Conservation (phyloP, 2,113 vertebrate genomes). For the Ophthalmolycus amberensis region DNA sequence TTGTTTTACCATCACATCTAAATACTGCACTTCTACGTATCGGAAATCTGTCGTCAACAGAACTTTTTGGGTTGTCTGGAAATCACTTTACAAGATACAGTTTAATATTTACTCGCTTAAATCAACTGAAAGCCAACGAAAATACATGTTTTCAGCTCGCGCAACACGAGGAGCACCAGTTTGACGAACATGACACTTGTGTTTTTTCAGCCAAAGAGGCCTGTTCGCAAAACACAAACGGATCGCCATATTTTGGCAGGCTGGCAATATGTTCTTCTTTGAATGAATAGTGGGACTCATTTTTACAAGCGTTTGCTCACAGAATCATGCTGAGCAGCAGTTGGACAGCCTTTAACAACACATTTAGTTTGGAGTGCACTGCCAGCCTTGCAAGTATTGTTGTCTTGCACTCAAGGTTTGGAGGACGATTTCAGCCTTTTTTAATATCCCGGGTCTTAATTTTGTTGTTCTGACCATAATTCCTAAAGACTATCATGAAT, state of each 20-base stretch:
- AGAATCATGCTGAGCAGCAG: background rate
- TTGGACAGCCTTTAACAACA: background rate
- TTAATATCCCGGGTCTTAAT: background rate
- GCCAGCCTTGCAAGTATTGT: background rate
- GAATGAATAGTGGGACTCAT: background rate
- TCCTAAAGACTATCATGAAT: background rate
- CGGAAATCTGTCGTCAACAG: background rate
- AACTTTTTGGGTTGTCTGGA: background rate
- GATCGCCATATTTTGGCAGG: background rate
- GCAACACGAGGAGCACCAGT: background rate
- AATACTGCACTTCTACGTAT: background rate
- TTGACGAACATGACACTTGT: background rate
- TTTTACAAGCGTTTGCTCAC: background rate
- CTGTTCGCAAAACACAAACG: background rate
- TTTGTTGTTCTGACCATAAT: background rate
- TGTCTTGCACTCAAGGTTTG: background rate
- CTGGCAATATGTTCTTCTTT: background rate
- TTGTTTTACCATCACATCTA: slow-evolving; percentile 3
- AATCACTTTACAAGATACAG: background rate
- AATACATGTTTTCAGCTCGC: background rate
- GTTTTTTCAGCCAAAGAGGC: background rate
- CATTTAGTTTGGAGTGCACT: background rate
- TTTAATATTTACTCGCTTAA: background rate
- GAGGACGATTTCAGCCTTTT: background rate
- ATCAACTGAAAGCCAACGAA: background rate